Base-by-base conservation (phyloP, 2,888 invertebrate species). In the Drosophila quinaria region DNA sequence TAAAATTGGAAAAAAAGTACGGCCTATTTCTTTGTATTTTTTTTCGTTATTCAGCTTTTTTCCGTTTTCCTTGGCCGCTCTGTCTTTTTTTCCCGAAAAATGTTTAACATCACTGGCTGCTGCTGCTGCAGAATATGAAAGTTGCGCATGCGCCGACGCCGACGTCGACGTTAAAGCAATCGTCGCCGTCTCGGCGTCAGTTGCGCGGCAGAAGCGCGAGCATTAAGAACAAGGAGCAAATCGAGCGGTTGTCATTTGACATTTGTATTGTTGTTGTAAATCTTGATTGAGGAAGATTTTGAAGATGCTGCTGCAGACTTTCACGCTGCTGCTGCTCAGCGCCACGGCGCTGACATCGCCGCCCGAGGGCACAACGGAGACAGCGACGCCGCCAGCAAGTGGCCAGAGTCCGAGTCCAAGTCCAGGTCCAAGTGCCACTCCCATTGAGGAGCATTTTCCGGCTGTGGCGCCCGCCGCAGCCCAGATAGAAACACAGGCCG, bases 141-240 rank as follows among this genome's bases (percentile, higher is more conserved):
- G 87, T 81, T 81, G 85, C 85, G 89, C 87, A 74, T 84, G 87
- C 85, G 78, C 29, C 13, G 61, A 66, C 70, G 61, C 22, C 54
- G 55, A 64, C 70, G 61, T 63, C 59, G 52, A 73, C 55, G 58
- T 83, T 69, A 74, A 60, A 69, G 62, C 88, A 64, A 50, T 55
- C 61, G 67, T 54, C 62, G 70, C 44, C 62, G 42, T 63, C 37
- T 44, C 61, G 25, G 52, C 70, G 74, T 72, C 90, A 90, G 91
- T 90, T 81, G 89, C 89, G 75, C 78, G 66, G 75, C 71, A 78
- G 81, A 81, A 77, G 90, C 79, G 81, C 73, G 66, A 78, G 80
- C 58, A 90, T 80, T 65, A 70, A 90, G 90, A 90, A 91, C 90
- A 62, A 65, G 60, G 56, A 74, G 62, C 51, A 63, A 42, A 66